phyloP scores from a whole-genome alignment of 2,888 invertebrate species.

The Pristionchus fissidentatus region DNA sequence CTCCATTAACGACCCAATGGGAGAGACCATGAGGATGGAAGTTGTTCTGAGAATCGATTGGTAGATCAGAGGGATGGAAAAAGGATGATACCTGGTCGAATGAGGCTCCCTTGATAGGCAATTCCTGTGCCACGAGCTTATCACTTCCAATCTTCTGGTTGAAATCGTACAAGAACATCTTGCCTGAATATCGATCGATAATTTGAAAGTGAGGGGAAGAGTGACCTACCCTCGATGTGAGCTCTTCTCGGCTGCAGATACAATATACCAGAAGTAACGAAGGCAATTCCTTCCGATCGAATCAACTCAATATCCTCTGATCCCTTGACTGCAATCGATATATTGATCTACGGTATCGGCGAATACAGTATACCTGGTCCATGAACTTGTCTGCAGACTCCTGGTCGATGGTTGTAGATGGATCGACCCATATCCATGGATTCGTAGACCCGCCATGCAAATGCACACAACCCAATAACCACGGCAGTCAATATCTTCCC shows the following conservation, averaged over 20 bases:
- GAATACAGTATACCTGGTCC: conserved; percentile 43
- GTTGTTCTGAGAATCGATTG: conserved; percentile 43
- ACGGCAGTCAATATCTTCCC: background rate
- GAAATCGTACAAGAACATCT: conserved; percentile 62
- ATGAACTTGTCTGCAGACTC: conserved; percentile 36
- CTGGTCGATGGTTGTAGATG: conserved; percentile 45
- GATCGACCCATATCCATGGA: background rate
- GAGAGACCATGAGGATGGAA: conserved; percentile 66
- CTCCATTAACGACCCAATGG: conserved; percentile 54
- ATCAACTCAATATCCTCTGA: conserved; percentile 62
- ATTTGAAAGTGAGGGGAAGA: background rate
- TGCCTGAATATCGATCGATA: conserved; percentile 21
- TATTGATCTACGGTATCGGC: background rate
- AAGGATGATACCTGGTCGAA: conserved; percentile 17
- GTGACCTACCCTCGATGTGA: background rate
- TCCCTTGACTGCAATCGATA: conserved; percentile 55
- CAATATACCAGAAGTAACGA: conserved; percentile 61
- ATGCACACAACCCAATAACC: background rate
- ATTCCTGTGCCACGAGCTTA: conserved; percentile 22
- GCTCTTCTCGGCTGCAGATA: conserved; percentile 52
- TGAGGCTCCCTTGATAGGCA: conserved; percentile 47
- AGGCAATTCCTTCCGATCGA: conserved; percentile 54
- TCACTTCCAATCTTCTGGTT: conserved; percentile 20
- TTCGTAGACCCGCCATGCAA: background rate
- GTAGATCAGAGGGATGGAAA: background rate